phyloP scores from a whole-genome alignment of 1,140 invertebrate genomes.

The Nylanderia fulva region DNA sequence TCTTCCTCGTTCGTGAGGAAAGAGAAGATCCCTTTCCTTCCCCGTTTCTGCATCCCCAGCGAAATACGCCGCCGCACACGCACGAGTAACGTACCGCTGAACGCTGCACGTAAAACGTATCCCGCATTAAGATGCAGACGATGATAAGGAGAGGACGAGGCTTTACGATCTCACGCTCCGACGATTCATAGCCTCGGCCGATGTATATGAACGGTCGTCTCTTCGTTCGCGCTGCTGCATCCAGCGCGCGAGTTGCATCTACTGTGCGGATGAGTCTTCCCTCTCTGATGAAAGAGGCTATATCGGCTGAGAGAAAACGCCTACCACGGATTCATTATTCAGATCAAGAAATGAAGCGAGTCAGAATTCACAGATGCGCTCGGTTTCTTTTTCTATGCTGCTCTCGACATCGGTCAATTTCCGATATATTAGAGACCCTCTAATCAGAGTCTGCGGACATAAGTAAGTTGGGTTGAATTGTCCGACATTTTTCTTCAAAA shows the following conservation, averaged over 20 bases:
- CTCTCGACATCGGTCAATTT: neutral
- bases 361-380: neutral
- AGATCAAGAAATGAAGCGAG: neutral
- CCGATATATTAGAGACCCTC: no score
- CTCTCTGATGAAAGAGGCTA: neutral
- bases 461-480: no score
- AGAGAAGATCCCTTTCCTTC: slow-evolving; percentile 11
- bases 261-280: slow-evolving; percentile 31
- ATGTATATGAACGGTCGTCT: slow-evolving; percentile 82
- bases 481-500: no score
- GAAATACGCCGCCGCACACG: slow-evolving; percentile 57
- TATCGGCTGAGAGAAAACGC: slow-evolving; percentile 18
- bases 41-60: slow-evolving; percentile 27
- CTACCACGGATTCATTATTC: slow-evolving; percentile 32
- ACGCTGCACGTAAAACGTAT: slow-evolving; percentile 75
- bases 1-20: slow-evolving; percentile 34
- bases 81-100: slow-evolving; percentile 67
- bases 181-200: slow-evolving; percentile 84
- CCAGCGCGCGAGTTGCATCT: slow-evolving; percentile 6
- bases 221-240: slow-evolving; percentile 78
- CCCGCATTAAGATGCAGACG: slow-evolving; percentile 84
- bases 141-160: slow-evolving; percentile 83
- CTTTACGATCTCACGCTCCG: slow-evolving; percentile 86
- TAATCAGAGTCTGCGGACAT: no score
- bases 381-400: neutral